These are phyloP conservation scores for Drosophila simulans DNA, from an alignment of 1,140 invertebrate species.

Conservation along the genomic window DNA sequence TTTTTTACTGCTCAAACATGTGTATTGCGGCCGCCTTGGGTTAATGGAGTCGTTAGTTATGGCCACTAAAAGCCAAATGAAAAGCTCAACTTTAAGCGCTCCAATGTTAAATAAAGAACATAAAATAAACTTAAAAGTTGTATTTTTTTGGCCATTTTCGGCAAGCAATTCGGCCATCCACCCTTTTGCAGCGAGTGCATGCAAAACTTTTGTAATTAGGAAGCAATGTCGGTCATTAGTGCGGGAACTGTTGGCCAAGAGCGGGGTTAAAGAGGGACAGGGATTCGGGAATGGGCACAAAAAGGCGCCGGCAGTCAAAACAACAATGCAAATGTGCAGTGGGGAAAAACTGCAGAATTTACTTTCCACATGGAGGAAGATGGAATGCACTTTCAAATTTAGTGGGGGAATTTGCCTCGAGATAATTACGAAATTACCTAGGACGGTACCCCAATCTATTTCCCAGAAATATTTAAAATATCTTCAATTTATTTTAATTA, in stretches of 20 bases:
- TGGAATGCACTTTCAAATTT: slow-evolving; percentile 34
- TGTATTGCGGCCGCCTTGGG: slow-evolving; percentile 59
- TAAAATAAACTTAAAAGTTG: slow-evolving; percentile 76
- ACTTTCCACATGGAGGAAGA: slow-evolving; percentile 17
- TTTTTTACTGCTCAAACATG: slow-evolving; percentile 48
- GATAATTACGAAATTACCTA: slow-evolving; percentile 19
- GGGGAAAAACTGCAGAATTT: slow-evolving; percentile 14
- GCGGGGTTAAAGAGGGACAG: background rate
- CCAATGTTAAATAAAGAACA: slow-evolving; percentile 73
- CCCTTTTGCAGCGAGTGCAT: slow-evolving; percentile 63
- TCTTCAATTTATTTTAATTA: too few relatives aligned
- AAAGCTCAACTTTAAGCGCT: slow-evolving; percentile 64
- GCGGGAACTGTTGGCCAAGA: slow-evolving; percentile 6
- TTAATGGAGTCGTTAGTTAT: slow-evolving; percentile 73
- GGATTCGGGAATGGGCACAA: slow-evolving; percentile 34
- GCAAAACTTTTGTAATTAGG: slow-evolving; percentile 81
- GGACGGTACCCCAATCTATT: background rate
- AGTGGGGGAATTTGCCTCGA: background rate
- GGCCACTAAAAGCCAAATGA: slow-evolving; percentile 41
- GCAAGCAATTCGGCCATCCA: slow-evolving; percentile 18
- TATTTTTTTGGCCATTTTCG: slow-evolving; percentile 17
- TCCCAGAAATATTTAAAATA: too few relatives aligned
- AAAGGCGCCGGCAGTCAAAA: slow-evolving; percentile 73
- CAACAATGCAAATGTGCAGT: slow-evolving; percentile 74
- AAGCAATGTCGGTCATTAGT: slow-evolving; percentile 81